phyloP scores from a whole-genome alignment of 2,113 vertebrate genomes.

The Misgurnus anguillicaudatus region DNA sequence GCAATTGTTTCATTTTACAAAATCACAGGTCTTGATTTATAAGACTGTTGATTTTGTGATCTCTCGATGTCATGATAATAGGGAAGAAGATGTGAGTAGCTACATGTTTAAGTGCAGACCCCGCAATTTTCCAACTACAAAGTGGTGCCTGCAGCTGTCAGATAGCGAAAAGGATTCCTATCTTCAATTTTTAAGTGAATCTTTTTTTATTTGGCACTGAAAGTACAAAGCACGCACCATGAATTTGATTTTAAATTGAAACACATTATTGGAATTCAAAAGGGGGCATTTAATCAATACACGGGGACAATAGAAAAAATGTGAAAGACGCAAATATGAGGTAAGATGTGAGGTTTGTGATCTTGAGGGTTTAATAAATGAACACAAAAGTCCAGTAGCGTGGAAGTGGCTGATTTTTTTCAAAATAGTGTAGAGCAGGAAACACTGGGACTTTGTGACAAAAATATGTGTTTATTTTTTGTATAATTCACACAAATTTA shows the following conservation, averaged over 20 bases:
- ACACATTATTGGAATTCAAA: not conserved
- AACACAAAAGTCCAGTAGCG: no score
- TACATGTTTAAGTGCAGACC: constrained; percentile 4
- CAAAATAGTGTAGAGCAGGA: no score
- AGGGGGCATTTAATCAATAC: no score
- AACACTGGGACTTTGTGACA: no score
- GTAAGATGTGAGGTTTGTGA: no score
- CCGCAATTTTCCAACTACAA: constrained; percentile 34
- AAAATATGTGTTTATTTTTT: no score
- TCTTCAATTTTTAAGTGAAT: constrained; percentile 17
- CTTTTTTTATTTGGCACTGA: not conserved
- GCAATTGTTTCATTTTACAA: constrained; percentile 36
- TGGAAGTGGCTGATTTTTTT: no score
- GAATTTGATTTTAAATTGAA: not conserved
- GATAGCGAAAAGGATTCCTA: not conserved
- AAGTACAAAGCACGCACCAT: not conserved
- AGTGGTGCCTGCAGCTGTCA: constrained; percentile 6
- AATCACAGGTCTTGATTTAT: constrained; percentile 39
- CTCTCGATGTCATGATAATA: constrained; percentile 17
- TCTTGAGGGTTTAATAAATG: no score
- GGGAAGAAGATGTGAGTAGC: constrained; percentile 23
- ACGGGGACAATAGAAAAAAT: not conserved
- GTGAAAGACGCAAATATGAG: no score
- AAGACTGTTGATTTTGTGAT: constrained; percentile 25
- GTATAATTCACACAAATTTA: no score